phyloP scores from a whole-genome alignment of 2,888 invertebrate species.

The Baronia brevicornis region DNA sequence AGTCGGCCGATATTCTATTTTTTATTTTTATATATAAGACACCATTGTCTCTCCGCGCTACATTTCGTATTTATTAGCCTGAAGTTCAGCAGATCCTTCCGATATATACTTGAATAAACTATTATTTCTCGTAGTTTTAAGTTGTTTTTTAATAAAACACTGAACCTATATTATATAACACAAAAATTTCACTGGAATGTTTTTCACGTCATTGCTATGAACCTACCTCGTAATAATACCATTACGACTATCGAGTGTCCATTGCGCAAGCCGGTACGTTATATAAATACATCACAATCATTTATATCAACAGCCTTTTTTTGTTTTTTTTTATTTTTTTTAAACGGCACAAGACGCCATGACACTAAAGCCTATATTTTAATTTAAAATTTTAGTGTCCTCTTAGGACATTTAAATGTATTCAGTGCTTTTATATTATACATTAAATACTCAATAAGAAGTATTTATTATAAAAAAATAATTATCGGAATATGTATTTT shows the following conservation, averaged over 20 bases:
- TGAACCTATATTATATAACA: no score
- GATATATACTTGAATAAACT: no score
- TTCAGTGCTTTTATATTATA: constrained; percentile 1
- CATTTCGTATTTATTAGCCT: no score
- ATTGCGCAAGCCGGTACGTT: constrained; percentile 53
- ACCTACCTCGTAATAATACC: constrained; percentile 10
- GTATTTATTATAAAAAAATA: background rate
- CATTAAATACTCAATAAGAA: constrained; percentile 5
- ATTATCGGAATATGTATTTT: no score
- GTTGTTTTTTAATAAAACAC: no score
- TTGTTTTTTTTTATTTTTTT: constrained; percentile 40
- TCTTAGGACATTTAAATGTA: constrained; percentile 11
- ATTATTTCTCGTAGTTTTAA: no score
- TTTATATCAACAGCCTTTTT: constrained; percentile 63
- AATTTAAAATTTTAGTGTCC: constrained; percentile 12
- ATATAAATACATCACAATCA: constrained; percentile 57
- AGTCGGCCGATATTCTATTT: no score
- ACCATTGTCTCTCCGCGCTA: no score
- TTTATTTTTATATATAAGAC: no score
- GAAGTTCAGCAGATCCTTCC: no score
- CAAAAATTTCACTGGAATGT: constrained; percentile 14
- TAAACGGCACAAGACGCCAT: constrained; percentile 7
- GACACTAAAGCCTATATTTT: constrained; percentile 3
- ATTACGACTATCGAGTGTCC: constrained; percentile 31
- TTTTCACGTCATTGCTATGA: constrained; percentile 4